Evolutionary conservation across 2,888 invertebrate species (phyloP).

Genomic region (Anthophora plumipes): DNA sequence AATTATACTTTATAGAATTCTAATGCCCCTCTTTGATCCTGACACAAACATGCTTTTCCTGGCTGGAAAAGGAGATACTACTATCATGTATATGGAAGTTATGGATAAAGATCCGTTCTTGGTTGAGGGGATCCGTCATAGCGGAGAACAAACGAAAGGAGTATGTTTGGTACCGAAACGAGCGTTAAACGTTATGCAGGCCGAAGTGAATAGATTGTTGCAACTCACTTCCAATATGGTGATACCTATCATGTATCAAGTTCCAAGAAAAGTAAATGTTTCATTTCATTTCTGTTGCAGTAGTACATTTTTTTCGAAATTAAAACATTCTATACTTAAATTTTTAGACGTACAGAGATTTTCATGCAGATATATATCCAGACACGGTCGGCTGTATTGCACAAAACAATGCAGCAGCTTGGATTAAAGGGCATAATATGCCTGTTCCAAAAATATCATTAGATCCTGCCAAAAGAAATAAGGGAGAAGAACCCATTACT

Average conservation of each 20-base stretch:
- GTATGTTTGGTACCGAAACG: slow-evolving; percentile 96
- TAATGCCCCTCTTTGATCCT: slow-evolving; percentile 96
- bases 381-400: slow-evolving; percentile 94
- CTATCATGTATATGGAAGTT: slow-evolving; percentile 95
- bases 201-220: slow-evolving; percentile 96
- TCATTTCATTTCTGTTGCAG: too few relatives aligned
- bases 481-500: slow-evolving; percentile 87
- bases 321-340: slow-evolving; percentile 1
- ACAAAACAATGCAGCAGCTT: slow-evolving; percentile 91
- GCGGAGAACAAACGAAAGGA: slow-evolving; percentile 97
- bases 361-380: slow-evolving; percentile 97
- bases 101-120: slow-evolving; percentile 95
- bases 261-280: slow-evolving; percentile 91
- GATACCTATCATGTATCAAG: slow-evolving; percentile 97
- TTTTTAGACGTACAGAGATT: slow-evolving; percentile 94
- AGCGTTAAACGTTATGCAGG: slow-evolving; percentile 97
- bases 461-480: slow-evolving; percentile 90
- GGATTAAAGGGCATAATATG: slow-evolving; percentile 92
- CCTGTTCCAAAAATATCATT: slow-evolving; percentile 93
- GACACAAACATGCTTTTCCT: slow-evolving; percentile 98
- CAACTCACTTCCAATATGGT: slow-evolving; percentile 94
- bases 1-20: slow-evolving; percentile 86
- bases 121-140: slow-evolving; percentile 94
- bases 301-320: neutral
- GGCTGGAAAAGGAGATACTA: slow-evolving; percentile 97